A percentile compares a stretch with the other conserved stretches of the same genome.
phyloP scores from a whole-genome alignment of 2,888 invertebrate species.

The Stegophylla sp. region DNA sequence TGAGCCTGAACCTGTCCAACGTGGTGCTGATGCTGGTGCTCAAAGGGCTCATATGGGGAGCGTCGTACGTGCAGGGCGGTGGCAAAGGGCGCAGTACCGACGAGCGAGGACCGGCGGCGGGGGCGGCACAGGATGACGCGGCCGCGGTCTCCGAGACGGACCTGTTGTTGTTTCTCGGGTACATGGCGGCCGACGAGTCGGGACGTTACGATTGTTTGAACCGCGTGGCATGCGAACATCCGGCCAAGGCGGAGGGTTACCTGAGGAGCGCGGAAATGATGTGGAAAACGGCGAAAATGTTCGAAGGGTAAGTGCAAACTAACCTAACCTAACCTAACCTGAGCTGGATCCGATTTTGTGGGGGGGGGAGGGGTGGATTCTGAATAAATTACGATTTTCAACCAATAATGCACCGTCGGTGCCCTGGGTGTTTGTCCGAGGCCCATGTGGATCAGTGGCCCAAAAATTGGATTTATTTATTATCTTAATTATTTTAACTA shows the following conservation, averaged over 20 bases:
- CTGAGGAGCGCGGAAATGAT: conserved; percentile 41
- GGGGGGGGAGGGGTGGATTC: too few species aligned
- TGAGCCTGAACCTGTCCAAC: conserved; percentile 48
- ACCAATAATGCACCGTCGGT: too few species aligned
- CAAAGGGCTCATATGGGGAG: conserved; percentile 52
- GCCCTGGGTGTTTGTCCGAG: too few species aligned
- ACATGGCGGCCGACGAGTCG: conserved; percentile 46
- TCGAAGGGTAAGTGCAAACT: conserved; percentile 32
- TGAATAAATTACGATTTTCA: too few species aligned
- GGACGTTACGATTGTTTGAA: conserved; percentile 44
- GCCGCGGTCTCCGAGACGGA: conserved; percentile 26
- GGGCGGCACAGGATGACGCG: not conserved
- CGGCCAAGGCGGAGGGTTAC: conserved; percentile 29
- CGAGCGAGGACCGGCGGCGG: not conserved
- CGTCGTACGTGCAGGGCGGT: conserved; percentile 31
- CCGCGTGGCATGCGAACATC: conserved; percentile 54
- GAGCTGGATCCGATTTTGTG: too few species aligned
- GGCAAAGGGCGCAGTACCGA: not conserved
- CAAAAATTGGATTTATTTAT: too few species aligned
- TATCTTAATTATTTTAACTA: too few species aligned
- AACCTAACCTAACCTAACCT: too few species aligned
- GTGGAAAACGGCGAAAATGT: conserved; percentile 31
- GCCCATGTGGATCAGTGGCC: too few species aligned
- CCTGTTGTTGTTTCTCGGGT: conserved; percentile 41
- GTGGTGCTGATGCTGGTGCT: conserved; percentile 51